A percentile compares a stretch with the other conserved stretches of the same genome.
Evolutionary conservation across 1,140 invertebrate species (phyloP).

Genomic region (Idris sp.): DNA sequence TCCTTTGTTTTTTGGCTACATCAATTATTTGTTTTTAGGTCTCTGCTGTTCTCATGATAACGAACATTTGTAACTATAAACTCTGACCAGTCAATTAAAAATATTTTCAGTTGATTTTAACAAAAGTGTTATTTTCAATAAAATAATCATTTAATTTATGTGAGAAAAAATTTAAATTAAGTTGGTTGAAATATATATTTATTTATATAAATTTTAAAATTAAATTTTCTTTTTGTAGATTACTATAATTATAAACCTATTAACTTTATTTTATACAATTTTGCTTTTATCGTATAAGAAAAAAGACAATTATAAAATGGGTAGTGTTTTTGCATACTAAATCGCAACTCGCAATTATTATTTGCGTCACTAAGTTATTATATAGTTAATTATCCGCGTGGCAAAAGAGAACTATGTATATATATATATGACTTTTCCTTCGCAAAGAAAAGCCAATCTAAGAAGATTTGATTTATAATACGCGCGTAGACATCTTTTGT

Average conservation of each 20-base stretch:
- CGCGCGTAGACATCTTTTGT: constrained; percentile 25
- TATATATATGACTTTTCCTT: constrained; percentile 12
- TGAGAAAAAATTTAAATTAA: no score
- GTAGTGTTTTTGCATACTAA: background rate
- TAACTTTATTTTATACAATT: no score
- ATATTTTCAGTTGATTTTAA: background rate
- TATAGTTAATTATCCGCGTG: constrained; percentile 24
- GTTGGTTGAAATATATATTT: no score
- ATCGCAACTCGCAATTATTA: constrained; percentile 17
- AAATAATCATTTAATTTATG: constrained; percentile 1
- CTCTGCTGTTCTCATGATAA: no score
- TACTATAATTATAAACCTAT: no score
- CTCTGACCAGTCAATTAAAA: background rate
- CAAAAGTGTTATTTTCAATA: constrained; percentile 13
- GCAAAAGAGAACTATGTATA: constrained; percentile 25
- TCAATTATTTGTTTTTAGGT: no score
- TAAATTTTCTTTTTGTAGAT: no score
- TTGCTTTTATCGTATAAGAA: no score
- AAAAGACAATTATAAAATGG: constrained; percentile 13
- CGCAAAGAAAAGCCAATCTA: constrained; percentile 24
- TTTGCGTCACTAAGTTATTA: constrained; percentile 35
- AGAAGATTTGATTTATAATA: constrained; percentile 54
- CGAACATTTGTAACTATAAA: no score
- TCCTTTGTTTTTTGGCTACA: constrained; percentile 3
- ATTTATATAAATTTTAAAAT: no score